A percentile compares a stretch with the other conserved stretches of the same genome.
phyloP scores from a whole-genome alignment of 2,888 invertebrate species.

The Cheilosia scutellata region DNA sequence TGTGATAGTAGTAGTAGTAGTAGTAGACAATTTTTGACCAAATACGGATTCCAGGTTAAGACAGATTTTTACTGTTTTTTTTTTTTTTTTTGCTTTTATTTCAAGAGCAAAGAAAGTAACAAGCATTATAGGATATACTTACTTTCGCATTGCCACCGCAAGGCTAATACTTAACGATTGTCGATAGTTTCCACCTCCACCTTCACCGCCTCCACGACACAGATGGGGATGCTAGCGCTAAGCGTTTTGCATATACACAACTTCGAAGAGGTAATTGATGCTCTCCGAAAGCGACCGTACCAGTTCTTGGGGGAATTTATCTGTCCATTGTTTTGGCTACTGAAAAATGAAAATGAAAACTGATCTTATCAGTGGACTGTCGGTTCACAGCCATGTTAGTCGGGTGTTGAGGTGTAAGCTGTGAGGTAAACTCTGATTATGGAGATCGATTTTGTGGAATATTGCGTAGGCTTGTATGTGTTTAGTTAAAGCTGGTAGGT shows the following conservation, averaged over 20 bases:
- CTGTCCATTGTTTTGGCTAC: slow-evolving; percentile 76
- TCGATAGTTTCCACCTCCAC: slow-evolving; percentile 65
- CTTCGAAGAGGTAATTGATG: slow-evolving; percentile 67
- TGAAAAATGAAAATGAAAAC: slow-evolving; percentile 74
- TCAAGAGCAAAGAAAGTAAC: slow-evolving; percentile 76
- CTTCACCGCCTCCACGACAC: slow-evolving; percentile 52
- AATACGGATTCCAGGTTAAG: slow-evolving; percentile 75
- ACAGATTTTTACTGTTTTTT: slow-evolving; percentile 8
- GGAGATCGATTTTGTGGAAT: slow-evolving; percentile 2
- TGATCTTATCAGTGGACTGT: slow-evolving; percentile 63
- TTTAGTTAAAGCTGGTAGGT: too few relatives aligned
- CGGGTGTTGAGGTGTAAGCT: slow-evolving; percentile 5
- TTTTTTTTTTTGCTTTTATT: slow-evolving; percentile 40
- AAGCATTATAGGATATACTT: slow-evolving; percentile 68
- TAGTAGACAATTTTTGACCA: slow-evolving; percentile 71
- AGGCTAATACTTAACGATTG: slow-evolving; percentile 72
- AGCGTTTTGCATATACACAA: slow-evolving; percentile 69
- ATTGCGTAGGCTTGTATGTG: neutral
- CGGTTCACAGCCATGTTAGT: slow-evolving; percentile 6
- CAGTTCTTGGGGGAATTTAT: slow-evolving; percentile 75
- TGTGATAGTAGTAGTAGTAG: slow-evolving; percentile 55
- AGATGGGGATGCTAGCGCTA: slow-evolving; percentile 24
- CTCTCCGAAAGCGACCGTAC: slow-evolving; percentile 74
- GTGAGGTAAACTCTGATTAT: slow-evolving; percentile 1
- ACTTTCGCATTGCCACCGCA: slow-evolving; percentile 73